phyloP scores from a whole-genome alignment of 2,888 invertebrate genomes.

The Toxonevra muliebris region DNA sequence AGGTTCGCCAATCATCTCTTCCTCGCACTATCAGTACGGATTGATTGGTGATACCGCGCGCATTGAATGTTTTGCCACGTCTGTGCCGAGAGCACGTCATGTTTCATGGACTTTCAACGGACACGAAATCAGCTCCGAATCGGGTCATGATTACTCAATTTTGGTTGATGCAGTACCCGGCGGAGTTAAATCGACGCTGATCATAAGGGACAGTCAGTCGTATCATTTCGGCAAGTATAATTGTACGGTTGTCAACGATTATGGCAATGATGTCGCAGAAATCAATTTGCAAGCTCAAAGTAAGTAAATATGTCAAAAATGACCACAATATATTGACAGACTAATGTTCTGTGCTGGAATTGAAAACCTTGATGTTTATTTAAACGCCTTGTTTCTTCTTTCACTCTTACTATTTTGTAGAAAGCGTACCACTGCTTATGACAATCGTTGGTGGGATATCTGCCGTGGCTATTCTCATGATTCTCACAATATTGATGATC shows the following conservation, averaged over 20 bases:
- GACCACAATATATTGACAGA: neutral
- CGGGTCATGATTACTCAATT: constrained; percentile 78
- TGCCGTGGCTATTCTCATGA: constrained; percentile 84
- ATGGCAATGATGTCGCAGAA: constrained; percentile 85
- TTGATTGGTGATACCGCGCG: constrained; percentile 81
- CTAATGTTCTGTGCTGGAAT: too few species aligned
- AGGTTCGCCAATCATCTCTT: constrained; percentile 82
- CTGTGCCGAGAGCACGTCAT: constrained; percentile 87
- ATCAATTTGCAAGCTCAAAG: constrained; percentile 88
- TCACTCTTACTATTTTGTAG: constrained; percentile 65
- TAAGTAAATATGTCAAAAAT: constrained; percentile 68
- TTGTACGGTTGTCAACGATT: constrained; percentile 91
- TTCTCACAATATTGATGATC: constrained; percentile 81
- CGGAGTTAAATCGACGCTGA: constrained; percentile 87
- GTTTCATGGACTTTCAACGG: constrained; percentile 90
- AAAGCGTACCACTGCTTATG: constrained; percentile 80
- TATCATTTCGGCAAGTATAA: constrained; percentile 93
- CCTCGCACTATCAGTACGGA: constrained; percentile 84
- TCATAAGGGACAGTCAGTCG: constrained; percentile 85
- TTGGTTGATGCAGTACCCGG: constrained; percentile 78
- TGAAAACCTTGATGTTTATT: neutral
- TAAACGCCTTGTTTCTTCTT: neutral
- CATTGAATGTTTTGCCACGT: constrained; percentile 88
- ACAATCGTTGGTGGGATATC: constrained; percentile 83
- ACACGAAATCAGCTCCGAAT: constrained; percentile 78